phyloP scores from a whole-genome alignment of 2,797 vertebrate genomes.

The Coilia nasus region DNA sequence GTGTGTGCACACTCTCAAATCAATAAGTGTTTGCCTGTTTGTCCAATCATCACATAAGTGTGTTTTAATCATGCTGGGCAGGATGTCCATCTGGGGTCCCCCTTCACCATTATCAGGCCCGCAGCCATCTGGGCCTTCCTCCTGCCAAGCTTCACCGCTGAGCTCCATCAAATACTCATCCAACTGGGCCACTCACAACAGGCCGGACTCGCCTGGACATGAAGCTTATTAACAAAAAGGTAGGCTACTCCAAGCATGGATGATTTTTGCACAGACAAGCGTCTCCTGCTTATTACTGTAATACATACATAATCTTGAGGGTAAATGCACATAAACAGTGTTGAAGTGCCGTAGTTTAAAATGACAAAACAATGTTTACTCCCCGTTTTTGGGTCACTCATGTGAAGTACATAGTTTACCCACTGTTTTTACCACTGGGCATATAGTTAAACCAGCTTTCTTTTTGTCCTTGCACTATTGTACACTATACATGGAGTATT shows the following conservation, averaged over 20 bases:
- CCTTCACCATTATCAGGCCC: neutral
- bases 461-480: no score
- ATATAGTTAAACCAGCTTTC: no score
- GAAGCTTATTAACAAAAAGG: neutral
- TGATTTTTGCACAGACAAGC: neutral
- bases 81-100: slow-evolving; percentile 2
- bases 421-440: no score
- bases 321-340: no score
- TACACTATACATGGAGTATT: no score
- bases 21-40: slow-evolving; percentile 21
- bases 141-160: neutral
- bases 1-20: slow-evolving; percentile 12
- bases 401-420: no score
- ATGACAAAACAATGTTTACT: no score
- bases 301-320: no score
- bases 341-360: no score
- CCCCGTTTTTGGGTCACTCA: no score
- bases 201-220: neutral
- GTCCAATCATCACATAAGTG: neutral
- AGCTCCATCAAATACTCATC: slow-evolving; percentile 2
- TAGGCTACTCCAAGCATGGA: no score
- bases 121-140: neutral
- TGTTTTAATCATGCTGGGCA: slow-evolving; percentile 14
- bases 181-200: neutral
- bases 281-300: neutral